Evolutionary conservation across 2,113 vertebrate species (phyloP), one percentile per base, ranked within the genome.

Genomic region (Heloderma charlesbogerti): DNA sequence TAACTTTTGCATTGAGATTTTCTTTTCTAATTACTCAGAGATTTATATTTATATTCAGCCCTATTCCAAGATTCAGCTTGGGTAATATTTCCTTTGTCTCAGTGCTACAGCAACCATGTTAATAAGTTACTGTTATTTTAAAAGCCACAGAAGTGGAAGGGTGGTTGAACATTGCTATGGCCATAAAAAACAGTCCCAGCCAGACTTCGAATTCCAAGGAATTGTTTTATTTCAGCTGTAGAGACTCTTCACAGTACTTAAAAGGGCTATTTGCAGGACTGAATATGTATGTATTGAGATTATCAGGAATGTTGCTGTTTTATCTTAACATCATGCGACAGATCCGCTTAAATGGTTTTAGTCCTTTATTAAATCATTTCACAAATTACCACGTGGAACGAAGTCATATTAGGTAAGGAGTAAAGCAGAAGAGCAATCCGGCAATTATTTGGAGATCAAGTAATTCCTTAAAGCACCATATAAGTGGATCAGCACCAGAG

Each of bases 201-300:
- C 37, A 77, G 5, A 43, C 12, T 45, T 60, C 29, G 48, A 51
- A 69, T 54, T 71, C 66, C 71, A 43, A 69, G 6, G 43, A 81
- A 54, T 74, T 3, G 12, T 71, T 81, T 88, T 7, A 54, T 75
- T 75, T 37, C 75, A 7, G 34, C 78, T 51, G 8, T 69, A 79
- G 45, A 40, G 25, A 31, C 29, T 67, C 22, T 57, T 10, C 9
- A 69, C 16, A 74, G 7, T 45, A 63, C 3, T 45, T 31, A 60
- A 84, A 43, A 89, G 5, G 60, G 57, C 57, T 12, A 86, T 90
- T 88, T 37, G 6, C n/a, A 92, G n/a, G 22, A 78, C 74, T 78
- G 82, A 16, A 40, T 67, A 25, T 89, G 20, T 84, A 88, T 89
- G 18, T 20, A 8, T 88, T 80, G 43, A 63, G 37, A 75, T 91